Evolutionary conservation across 2,113 vertebrate species (phyloP).

Genomic region (Brachirus orientalis): DNA sequence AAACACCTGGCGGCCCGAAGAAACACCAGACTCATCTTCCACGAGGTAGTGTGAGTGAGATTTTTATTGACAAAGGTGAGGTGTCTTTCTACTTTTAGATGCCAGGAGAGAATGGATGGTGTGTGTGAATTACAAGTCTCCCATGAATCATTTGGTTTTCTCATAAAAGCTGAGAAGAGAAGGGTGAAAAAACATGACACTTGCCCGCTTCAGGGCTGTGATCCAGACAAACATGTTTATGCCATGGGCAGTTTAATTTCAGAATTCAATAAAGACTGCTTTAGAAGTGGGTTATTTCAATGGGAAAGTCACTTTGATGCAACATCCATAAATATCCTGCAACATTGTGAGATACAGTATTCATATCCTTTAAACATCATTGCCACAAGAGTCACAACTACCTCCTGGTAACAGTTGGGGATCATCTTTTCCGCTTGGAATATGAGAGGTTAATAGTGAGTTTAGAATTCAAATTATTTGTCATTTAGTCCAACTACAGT

Average conservation of each 20-base stretch:
- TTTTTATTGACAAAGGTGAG: conserved; percentile 60
- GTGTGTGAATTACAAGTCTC: conserved; percentile 62
- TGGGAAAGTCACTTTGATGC: conserved; percentile 41
- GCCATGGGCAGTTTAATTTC: conserved; percentile 60
- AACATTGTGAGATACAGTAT: conserved; percentile 28
- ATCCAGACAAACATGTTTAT: conserved; percentile 75
- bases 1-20: conserved; percentile 15
- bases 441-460: too few relatives aligned
- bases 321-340: conserved; percentile 44
- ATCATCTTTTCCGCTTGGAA: conserved; percentile 12
- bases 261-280: conserved; percentile 61
- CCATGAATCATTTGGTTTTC: conserved; percentile 74
- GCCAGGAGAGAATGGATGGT: conserved; percentile 43
- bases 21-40: conserved; percentile 25
- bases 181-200: conserved; percentile 58
- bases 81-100: conserved; percentile 71
- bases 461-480: too few relatives aligned
- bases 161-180: conserved; percentile 60
- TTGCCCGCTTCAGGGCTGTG: conserved; percentile 45
- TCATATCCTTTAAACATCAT: conserved; percentile 14
- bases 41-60: conserved; percentile 31
- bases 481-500: conserved; percentile 14
- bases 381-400: conserved; percentile 32
- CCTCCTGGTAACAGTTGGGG: conserved; percentile 6
- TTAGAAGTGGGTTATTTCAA: conserved; percentile 55